phyloP scores from a whole-genome alignment of 1,140 invertebrate species.

The Colletes gigas region DNA sequence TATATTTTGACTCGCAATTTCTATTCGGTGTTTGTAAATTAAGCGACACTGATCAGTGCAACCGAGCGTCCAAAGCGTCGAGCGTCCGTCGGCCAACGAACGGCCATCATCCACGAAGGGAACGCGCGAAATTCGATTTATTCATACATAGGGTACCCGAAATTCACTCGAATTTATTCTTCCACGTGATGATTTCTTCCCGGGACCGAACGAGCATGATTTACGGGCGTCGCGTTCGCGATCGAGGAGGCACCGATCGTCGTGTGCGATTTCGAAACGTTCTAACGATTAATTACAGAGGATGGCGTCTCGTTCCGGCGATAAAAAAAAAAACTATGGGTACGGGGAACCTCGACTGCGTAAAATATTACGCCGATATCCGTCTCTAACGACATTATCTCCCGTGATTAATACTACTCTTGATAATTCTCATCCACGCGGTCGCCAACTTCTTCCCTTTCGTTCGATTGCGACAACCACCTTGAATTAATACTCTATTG shows the following conservation, averaged over 20 bases:
- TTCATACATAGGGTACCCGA: background rate
- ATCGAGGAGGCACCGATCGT: background rate
- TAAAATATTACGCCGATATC: constrained; percentile 73
- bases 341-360: constrained; percentile 48
- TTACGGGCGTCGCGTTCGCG: background rate
- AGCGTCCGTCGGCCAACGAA: constrained; percentile 44
- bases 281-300: constrained; percentile 24
- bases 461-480: too few species aligned
- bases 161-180: background rate
- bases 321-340: constrained; percentile 19
- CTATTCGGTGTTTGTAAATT: constrained; percentile 4
- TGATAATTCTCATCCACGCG: constrained; percentile 60
- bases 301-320: background rate
- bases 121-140: background rate
- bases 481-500: background rate
- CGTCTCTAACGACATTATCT: constrained; percentile 74
- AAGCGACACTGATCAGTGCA: background rate
- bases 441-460: background rate
- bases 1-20: constrained; percentile 2
- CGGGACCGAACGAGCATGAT: constrained; percentile 11
- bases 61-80: constrained; percentile 7
- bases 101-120: background rate
- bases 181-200: too few species aligned
- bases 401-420: constrained; percentile 73
- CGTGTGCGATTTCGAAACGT: constrained; percentile 37